phyloP scores from a whole-genome alignment of 2,113 vertebrate genomes.

The Tragelaphus scriptus region DNA sequence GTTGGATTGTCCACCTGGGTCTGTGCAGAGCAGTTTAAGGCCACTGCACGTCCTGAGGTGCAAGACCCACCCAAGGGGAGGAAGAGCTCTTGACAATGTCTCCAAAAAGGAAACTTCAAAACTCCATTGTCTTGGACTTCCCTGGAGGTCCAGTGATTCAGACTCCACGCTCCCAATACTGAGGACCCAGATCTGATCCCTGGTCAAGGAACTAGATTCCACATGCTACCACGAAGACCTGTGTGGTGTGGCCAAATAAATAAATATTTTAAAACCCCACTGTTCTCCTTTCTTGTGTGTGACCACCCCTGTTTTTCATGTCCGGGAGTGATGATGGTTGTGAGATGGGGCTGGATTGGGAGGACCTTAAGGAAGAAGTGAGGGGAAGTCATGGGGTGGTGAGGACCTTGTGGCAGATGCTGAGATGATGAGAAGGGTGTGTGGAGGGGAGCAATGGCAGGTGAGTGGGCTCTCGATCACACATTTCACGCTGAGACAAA shows the following conservation, averaged over 20 bases:
- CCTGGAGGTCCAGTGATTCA: neutral
- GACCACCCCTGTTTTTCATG: accelerated
- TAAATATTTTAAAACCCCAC: accelerated
- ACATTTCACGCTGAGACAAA: accelerated
- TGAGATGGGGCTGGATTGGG: accelerated
- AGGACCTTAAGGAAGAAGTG: neutral
- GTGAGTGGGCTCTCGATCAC: neutral
- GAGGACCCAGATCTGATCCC: neutral
- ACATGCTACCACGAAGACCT: accelerated
- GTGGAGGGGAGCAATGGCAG: no score
- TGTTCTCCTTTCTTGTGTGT: neutral
- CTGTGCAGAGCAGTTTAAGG: neutral
- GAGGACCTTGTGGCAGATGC: accelerated
- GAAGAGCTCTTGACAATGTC: neutral
- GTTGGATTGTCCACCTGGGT: accelerated
- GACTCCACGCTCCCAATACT: neutral
- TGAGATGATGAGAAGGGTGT: accelerated
- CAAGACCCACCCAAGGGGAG: accelerated
- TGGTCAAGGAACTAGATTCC: neutral
- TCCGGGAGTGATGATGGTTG: accelerated
- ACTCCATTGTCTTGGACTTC: neutral
- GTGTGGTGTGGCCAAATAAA: accelerated
- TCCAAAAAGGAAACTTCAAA: neutral
- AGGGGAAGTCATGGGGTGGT: neutral
- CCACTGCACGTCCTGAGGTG: accelerated